These are phyloP conservation scores for Poeciliopsis paucimaculata DNA, from an alignment of 2,797 vertebrate genomes.

Conservation along the genomic window DNA sequence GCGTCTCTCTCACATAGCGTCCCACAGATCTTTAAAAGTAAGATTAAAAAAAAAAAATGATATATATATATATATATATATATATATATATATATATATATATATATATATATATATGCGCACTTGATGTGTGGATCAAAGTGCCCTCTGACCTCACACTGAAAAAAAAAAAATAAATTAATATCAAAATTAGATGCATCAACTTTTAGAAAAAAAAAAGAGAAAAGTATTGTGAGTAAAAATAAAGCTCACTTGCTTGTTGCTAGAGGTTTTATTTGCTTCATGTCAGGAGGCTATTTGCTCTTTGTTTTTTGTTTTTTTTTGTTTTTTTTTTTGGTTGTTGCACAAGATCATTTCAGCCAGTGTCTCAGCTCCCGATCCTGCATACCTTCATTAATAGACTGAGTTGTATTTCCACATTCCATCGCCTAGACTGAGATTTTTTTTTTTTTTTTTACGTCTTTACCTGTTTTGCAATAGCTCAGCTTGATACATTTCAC, in stretches of 20 bases:
- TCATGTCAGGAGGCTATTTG: slow-evolving; percentile 43
- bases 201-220: not conserved
- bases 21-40: too few species aligned
- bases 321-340: not conserved
- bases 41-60: too few species aligned
- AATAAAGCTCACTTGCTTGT: not conserved
- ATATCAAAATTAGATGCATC: not conserved
- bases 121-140: not conserved
- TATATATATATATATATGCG: too few species aligned
- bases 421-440: slow-evolving; percentile 87
- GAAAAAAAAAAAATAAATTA: slow-evolving; percentile 3
- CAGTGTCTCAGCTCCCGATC: slow-evolving; percentile 71
- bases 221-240: slow-evolving; percentile 35
- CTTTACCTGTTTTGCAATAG: slow-evolving; percentile 87
- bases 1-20: too few species aligned
- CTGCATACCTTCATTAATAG: slow-evolving; percentile 85
- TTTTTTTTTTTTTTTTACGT: slow-evolving; percentile 16
- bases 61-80: too few species aligned
- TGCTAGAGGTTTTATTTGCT: slow-evolving; percentile 27
- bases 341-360: slow-evolving; percentile 64
- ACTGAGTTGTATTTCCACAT: slow-evolving; percentile 97
- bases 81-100: too few species aligned
- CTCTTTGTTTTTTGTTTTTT: slow-evolving; percentile 37
- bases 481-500: slow-evolving; percentile 70
- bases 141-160: slow-evolving; percentile 53